Percentiles rank a stretch among this genome's conserved stretches.
These are phyloP conservation scores for Bombus confusus DNA, from an alignment of 1,140 invertebrate genomes.

Conservation along the genomic window DNA sequence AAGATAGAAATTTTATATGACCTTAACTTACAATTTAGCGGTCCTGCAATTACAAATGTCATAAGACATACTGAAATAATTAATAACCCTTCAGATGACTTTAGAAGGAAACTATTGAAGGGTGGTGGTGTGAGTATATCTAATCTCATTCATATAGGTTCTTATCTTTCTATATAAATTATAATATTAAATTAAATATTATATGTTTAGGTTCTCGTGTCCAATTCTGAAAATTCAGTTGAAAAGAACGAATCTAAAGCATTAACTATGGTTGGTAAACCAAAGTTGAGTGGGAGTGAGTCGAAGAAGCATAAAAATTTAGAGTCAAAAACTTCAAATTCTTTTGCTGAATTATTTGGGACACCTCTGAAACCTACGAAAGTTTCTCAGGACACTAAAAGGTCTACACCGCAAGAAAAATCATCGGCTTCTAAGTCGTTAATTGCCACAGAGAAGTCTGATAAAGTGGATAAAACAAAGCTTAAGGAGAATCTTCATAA, in stretches of 20 bases:
- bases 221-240: conserved; percentile 69
- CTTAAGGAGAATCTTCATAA: conserved; percentile 83
- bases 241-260: conserved; percentile 78
- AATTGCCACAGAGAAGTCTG: conserved; percentile 78
- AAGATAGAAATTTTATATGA: conserved; percentile 94
- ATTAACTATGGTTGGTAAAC: conserved; percentile 85
- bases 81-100: conserved; percentile 93
- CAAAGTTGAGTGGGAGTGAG: conserved; percentile 85
- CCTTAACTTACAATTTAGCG: conserved; percentile 89
- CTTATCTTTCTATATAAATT: background rate
- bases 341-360: conserved; percentile 91
- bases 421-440: conserved; percentile 72
- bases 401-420: conserved; percentile 79
- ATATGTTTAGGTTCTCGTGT: conserved; percentile 66
- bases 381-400: conserved; percentile 85
- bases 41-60: conserved; percentile 86
- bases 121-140: conserved; percentile 88
- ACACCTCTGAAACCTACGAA: conserved; percentile 88
- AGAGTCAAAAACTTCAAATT: conserved; percentile 85
- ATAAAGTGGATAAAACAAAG: conserved; percentile 87
- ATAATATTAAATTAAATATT: background rate
- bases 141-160: background rate
- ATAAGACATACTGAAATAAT: conserved; percentile 91
- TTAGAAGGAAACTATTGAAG: conserved; percentile 92
- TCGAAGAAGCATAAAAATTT: conserved; percentile 85